These are phyloP conservation scores for Distichodus sexfasciatus DNA, from an alignment of 2,797 vertebrate genomes.

Conservation along the genomic window DNA sequence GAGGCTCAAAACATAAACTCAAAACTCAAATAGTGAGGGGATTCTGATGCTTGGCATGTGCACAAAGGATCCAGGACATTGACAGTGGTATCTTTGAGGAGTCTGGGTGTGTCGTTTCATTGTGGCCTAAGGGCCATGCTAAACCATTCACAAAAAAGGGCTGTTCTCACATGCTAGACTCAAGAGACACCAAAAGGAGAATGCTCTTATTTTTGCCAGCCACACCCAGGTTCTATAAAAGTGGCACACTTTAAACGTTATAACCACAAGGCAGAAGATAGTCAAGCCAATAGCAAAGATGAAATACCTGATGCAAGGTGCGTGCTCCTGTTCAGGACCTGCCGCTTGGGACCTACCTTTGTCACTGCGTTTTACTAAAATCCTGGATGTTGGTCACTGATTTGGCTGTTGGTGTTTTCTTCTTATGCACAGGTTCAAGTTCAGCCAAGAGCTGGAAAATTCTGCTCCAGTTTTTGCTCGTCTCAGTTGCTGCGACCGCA, in stretches of 20 bases:
- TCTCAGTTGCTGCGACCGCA: conserved; percentile 50
- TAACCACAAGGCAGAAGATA: conserved; percentile 41
- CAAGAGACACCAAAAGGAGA: conserved; percentile 46
- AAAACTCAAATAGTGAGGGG: conserved; percentile 44
- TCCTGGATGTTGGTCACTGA: conserved; percentile 1
- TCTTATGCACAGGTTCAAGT: conserved; percentile 13
- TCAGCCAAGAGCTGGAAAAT: conserved; percentile 52
- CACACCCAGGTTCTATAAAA: conserved; percentile 66
- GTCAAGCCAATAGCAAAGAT: conserved; percentile 17
- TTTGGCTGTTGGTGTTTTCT: conserved; percentile 2
- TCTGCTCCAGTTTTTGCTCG: conserved; percentile 54
- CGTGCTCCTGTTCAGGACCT: conserved; percentile 13
- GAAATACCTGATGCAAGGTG: conserved; percentile 36
- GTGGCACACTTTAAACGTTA: conserved; percentile 37
- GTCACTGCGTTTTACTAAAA: conserved; percentile 11
- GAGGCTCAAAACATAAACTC: conserved; percentile 53
- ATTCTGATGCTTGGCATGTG: conserved; percentile 57
- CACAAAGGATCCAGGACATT: conserved; percentile 62
- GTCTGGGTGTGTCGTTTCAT: conserved; percentile 62
- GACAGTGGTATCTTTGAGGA: conserved; percentile 52
- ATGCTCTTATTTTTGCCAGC: conserved; percentile 72
- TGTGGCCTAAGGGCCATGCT: conserved; percentile 55
- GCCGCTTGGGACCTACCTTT: conserved; percentile 1
- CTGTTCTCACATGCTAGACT: conserved; percentile 54
- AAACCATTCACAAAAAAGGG: conserved; percentile 61